These are phyloP conservation scores for Asarcornis scutulata DNA, from an alignment of 2,113 vertebrate species.

Conservation along the genomic window DNA sequence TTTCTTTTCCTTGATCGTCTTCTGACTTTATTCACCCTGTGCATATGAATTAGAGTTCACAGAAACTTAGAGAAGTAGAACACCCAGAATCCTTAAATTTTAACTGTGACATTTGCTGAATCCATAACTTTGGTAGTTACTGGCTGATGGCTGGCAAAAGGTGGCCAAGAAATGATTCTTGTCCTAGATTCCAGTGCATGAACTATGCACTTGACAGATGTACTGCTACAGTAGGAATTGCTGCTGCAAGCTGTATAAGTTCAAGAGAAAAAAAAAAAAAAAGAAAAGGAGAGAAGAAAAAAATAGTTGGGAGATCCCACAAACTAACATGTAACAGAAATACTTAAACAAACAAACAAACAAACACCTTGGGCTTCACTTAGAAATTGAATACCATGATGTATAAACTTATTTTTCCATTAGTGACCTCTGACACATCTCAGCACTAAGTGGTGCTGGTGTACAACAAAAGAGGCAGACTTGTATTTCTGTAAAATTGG, in stretches of 20 bases:
- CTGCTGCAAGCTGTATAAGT: neutral
- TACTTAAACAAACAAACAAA: neutral
- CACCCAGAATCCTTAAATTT: neutral
- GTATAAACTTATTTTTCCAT: neutral
- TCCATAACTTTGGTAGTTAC: neutral
- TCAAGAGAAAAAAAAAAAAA: neutral
- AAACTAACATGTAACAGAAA: neutral
- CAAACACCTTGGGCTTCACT: neutral
- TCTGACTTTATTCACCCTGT: neutral
- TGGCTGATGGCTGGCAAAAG: neutral
- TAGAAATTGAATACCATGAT: neutral
- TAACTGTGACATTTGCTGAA: neutral
- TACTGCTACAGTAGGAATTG: neutral
- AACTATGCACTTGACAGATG: neutral
- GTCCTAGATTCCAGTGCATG: neutral
- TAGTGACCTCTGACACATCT: neutral
- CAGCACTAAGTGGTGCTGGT: constrained; percentile 57
- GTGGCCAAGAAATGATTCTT: neutral
- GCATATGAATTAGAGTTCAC: neutral
- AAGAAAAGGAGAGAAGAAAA: neutral
- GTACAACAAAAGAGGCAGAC: constrained; percentile 4
- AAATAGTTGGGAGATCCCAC: neutral
- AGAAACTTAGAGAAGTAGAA: neutral
- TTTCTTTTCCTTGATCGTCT: neutral
- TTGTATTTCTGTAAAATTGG: neutral